These are phyloP conservation scores for Acrocephalus kingi DNA, from an alignment of 2,113 vertebrate genomes.

Conservation along the genomic window DNA sequence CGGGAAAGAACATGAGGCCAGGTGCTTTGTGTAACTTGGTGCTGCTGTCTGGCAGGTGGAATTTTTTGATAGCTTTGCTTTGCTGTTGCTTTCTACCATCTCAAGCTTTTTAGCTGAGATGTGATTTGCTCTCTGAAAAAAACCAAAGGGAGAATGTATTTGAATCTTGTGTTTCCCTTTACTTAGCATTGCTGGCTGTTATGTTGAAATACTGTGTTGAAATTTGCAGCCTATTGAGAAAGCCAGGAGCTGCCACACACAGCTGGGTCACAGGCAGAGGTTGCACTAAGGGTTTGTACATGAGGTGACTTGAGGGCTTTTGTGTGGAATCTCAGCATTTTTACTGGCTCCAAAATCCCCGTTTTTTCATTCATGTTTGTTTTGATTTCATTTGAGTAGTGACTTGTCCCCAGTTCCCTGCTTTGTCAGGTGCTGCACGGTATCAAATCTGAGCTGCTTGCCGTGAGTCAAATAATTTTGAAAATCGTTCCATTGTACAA, in stretches of 20 bases:
- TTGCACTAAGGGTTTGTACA: background rate
- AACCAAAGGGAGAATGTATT: background rate
- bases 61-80: background rate
- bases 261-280: background rate
- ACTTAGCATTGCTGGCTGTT: background rate
- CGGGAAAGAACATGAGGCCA: background rate
- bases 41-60: background rate
- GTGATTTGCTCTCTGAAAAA: background rate
- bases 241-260: background rate
- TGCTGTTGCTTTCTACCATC: background rate
- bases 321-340: background rate
- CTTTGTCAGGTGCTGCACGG: rapidly evolving
- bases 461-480: background rate
- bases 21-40: background rate
- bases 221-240: background rate
- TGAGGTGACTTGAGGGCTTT: background rate
- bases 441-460: background rate
- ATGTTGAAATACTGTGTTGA: background rate
- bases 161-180: background rate
- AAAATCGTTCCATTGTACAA: background rate
- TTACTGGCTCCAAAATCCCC: background rate
- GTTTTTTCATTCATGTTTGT: background rate
- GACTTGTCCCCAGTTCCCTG: background rate
- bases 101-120: background rate
- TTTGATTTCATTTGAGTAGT: background rate